A percentile compares a stretch with the other conserved stretches of the same genome.
These are phyloP conservation scores for Martes martes DNA, from an alignment of 2,113 vertebrate species.

Conservation along the genomic window DNA sequence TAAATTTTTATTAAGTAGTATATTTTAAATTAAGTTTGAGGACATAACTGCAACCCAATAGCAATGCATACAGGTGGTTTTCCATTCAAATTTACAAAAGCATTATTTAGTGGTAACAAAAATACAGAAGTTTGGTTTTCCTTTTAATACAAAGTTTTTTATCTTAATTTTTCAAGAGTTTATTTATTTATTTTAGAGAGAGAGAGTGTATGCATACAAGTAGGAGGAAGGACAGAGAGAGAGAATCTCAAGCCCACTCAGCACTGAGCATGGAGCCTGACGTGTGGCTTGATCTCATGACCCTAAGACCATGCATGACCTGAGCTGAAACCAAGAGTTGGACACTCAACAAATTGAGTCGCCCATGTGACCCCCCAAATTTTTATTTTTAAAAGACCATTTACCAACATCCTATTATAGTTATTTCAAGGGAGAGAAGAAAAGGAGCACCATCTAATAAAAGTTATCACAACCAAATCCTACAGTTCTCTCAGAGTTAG, in stretches of 20 bases:
- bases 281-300: neutral
- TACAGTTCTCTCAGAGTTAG: neutral
- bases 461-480: neutral
- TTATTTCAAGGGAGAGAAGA: neutral
- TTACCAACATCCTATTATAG: neutral
- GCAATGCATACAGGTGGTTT: slow-evolving; percentile 31
- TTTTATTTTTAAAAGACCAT: slow-evolving; percentile 38
- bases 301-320: neutral
- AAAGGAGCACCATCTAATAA: neutral
- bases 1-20: slow-evolving; percentile 48
- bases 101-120: slow-evolving; percentile 37
- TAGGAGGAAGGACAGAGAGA: neutral
- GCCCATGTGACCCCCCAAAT: neutral
- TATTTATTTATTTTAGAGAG: neutral
- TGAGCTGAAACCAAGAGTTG: neutral
- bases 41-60: neutral
- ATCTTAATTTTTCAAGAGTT: neutral
- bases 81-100: slow-evolving; percentile 43
- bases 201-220: neutral
- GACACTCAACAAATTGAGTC: neutral
- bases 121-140: neutral
- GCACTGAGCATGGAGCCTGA: neutral
- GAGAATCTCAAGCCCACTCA: neutral
- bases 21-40: slow-evolving; percentile 59
- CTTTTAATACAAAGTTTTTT: neutral